These are phyloP conservation scores for Cromileptes altivelis DNA, from an alignment of 2,113 vertebrate species.

Conservation along the genomic window DNA sequence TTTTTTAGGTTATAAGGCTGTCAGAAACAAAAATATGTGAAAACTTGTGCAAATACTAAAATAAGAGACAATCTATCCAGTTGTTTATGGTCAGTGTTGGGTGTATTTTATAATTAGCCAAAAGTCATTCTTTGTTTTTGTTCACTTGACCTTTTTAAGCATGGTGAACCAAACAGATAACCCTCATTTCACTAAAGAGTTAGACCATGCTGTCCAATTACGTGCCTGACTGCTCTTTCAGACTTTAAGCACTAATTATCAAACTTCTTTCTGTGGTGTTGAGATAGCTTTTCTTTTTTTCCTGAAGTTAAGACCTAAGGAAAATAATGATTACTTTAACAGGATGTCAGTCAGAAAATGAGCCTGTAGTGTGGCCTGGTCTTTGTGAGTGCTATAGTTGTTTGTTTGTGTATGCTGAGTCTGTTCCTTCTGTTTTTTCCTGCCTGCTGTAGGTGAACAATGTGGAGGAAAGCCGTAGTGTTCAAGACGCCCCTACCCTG, in stretches of 20 bases:
- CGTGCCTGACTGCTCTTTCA: conserved; percentile 45
- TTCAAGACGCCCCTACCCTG: conserved; percentile 87
- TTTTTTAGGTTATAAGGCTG: background rate
- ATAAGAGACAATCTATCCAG: background rate
- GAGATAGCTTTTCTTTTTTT: background rate
- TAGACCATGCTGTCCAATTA: conserved; percentile 48
- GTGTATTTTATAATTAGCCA: conserved; percentile 19
- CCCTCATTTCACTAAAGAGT: conserved; percentile 21
- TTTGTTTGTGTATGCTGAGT: conserved; percentile 67
- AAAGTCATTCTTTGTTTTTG: conserved; percentile 30
- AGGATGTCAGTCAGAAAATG: conserved; percentile 39
- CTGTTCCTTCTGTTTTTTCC: conserved; percentile 64
- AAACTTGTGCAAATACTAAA: background rate
- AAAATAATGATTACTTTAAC: conserved; percentile 5
- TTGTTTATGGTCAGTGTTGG: background rate
- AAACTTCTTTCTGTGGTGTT: background rate
- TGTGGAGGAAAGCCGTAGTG: conserved; percentile 83
- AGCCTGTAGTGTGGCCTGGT: background rate
- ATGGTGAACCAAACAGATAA: conserved; percentile 20
- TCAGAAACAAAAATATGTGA: background rate
- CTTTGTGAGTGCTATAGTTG: conserved; percentile 23
- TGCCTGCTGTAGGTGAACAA: conserved; percentile 88
- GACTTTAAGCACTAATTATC: conserved; percentile 39
- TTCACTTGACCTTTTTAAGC: conserved; percentile 20
- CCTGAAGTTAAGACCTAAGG: background rate